These are phyloP conservation scores for Sorex maritimensis DNA, from an alignment of 2,797 vertebrate genomes.

Conservation along the genomic window DNA sequence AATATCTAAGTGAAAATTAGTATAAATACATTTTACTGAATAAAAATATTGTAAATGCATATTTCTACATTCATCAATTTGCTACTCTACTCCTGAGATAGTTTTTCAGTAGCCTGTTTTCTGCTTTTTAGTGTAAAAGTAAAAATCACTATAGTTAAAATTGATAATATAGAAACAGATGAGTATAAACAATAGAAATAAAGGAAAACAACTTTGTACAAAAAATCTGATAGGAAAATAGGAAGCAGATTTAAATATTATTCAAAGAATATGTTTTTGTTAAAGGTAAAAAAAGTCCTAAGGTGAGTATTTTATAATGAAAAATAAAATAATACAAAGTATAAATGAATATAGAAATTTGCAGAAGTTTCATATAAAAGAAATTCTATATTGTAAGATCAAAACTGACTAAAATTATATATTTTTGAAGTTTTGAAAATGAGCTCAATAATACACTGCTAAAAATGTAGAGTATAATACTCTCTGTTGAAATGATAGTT, in stretches of 20 bases:
- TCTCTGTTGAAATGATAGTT: not conserved
- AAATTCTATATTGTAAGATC: not conserved
- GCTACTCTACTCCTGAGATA: not conserved
- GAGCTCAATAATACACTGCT: not conserved
- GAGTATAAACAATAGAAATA: not conserved
- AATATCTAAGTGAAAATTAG: not conserved
- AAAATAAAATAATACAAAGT: not conserved
- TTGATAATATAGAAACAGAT: not conserved
- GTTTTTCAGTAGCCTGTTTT: not conserved
- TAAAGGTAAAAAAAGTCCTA: not conserved
- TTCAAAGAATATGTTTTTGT: not conserved
- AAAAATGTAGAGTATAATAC: not conserved
- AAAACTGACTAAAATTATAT: not conserved
- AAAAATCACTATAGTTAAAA: not conserved
- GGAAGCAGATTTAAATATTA: not conserved
- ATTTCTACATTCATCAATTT: not conserved
- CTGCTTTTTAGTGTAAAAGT: not conserved
- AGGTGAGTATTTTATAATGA: not conserved
- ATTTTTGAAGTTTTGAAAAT: slow-evolving; percentile 41
- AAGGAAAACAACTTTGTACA: not conserved
- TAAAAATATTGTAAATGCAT: not conserved
- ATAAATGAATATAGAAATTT: not conserved
- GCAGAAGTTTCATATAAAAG: not conserved
- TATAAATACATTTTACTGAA: not conserved
- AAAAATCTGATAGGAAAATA: not conserved